Percentiles rank a stretch among this genome's conserved stretches.
Evolutionary conservation across 2,888 invertebrate genomes (phyloP).

Genomic region (Augochlorella aurata): DNA sequence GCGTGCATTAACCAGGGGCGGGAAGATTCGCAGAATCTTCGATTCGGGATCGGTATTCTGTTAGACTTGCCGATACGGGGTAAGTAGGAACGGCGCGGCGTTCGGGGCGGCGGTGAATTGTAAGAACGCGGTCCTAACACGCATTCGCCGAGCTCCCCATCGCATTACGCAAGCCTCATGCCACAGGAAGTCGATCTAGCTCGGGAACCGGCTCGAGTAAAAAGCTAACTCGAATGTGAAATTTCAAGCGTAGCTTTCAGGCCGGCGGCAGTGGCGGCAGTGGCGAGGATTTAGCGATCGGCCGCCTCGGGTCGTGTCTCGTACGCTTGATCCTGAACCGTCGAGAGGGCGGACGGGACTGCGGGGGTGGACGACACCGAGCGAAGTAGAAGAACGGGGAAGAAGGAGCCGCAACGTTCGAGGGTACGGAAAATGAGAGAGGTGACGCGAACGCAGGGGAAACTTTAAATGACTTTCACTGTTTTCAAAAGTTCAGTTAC

Average conservation of each 20-base stretch:
- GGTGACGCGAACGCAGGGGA: conserved; percentile 69
- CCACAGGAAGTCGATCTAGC: conserved; percentile 65
- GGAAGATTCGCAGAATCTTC: conserved; percentile 39
- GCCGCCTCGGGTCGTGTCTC: conserved; percentile 57
- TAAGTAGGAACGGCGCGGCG: conserved; percentile 36
- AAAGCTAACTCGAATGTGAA: conserved; percentile 72
- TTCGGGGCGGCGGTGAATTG: conserved; percentile 55
- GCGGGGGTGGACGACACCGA: conserved; percentile 23
- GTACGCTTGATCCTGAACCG: conserved; percentile 67
- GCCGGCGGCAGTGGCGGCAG: conserved; percentile 17
- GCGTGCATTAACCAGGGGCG: conserved; percentile 26
- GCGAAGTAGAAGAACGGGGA: conserved; percentile 47
- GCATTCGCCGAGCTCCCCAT: conserved; percentile 41
- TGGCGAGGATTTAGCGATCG: conserved; percentile 66
- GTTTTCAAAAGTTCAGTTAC: conserved; percentile 76
- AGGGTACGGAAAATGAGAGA: conserved; percentile 71
- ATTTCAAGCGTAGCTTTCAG: conserved; percentile 63
- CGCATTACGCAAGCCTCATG: conserved; percentile 68
- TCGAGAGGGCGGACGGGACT: conserved; percentile 41
- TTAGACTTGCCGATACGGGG: conserved; percentile 47
- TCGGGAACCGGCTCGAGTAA: conserved; percentile 59
- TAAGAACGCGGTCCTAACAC: conserved; percentile 57
- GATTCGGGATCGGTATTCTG: conserved; percentile 40
- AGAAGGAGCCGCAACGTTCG: conserved; percentile 51
- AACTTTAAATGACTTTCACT: conserved; percentile 79